These are phyloP conservation scores for Glossosoma conforme DNA, from an alignment of 1,140 invertebrate genomes.

Conservation along the genomic window DNA sequence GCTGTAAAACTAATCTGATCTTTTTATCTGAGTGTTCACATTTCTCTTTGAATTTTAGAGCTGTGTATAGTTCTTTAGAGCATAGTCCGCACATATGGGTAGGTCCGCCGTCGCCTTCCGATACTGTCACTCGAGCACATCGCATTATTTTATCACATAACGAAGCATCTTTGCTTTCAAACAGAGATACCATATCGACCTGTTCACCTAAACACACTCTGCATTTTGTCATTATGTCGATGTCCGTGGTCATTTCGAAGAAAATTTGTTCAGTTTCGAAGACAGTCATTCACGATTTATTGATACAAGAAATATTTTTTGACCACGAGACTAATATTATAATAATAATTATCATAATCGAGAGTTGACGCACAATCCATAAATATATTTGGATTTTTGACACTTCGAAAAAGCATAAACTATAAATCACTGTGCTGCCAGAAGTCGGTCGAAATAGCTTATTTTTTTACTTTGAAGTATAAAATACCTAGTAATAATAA, in stretches of 20 bases:
- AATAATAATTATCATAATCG: no score
- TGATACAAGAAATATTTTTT: no score
- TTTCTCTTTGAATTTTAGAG: constrained; percentile 17
- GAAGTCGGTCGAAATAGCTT: no score
- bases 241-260: constrained; percentile 8
- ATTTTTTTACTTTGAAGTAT: no score
- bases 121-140: constrained; percentile 9
- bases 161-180: constrained; percentile 11
- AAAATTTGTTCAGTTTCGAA: no score
- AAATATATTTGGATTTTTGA: no score
- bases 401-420: no score
- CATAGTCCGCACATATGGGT: constrained; percentile 14
- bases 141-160: constrained; percentile 17
- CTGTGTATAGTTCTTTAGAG: constrained; percentile 4
- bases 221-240: constrained; percentile 16
- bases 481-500: no score
- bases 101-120: constrained; percentile 14
- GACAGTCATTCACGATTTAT: no score
- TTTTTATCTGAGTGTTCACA: constrained; percentile 16
- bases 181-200: constrained; percentile 16
- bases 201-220: constrained; percentile 9
- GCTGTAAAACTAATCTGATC: constrained; percentile 11
- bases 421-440: no score
- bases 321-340: no score
- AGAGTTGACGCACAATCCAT: no score